These are phyloP conservation scores for Tauraco hartlaubi DNA, from an alignment of 2,797 vertebrate species.

Conservation along the genomic window DNA sequence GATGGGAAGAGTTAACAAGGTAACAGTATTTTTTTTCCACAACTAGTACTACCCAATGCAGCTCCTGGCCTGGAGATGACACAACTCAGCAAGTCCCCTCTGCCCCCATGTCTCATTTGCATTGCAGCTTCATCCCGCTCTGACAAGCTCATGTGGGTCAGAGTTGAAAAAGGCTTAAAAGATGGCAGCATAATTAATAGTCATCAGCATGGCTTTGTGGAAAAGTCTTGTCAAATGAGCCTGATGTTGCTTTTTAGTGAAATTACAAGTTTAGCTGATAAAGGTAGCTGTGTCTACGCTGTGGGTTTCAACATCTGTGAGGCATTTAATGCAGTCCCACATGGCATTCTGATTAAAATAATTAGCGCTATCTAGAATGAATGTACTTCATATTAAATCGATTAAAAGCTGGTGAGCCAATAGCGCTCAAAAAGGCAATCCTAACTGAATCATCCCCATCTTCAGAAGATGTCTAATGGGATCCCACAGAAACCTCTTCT, in stretches of 20 bases:
- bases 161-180: conserved; percentile 40
- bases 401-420: conserved; percentile 46
- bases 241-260: conserved; percentile 5
- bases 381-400: conserved; percentile 31
- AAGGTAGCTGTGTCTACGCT: conserved; percentile 12
- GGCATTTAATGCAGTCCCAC: conserved; percentile 28
- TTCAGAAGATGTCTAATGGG: not conserved
- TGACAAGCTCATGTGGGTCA: not conserved
- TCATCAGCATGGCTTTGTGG: not conserved
- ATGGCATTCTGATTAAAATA: conserved; percentile 37
- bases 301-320: conserved; percentile 45
- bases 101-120: not conserved
- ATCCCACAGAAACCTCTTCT: conserved; percentile 8
- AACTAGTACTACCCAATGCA: not conserved
- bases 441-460: conserved; percentile 29
- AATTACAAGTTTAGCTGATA: conserved; percentile 46
- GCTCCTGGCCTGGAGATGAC: not conserved
- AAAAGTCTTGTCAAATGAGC: conserved; percentile 34
- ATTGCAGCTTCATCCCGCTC: not conserved
- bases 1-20: not conserved
- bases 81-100: not conserved
- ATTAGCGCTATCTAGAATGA: conserved; percentile 42
- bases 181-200: not conserved
- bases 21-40: not conserved
- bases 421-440: not conserved